Conservation (phyloP, 2,797 vertebrate species). For the Argyrosomus regius region DNA sequence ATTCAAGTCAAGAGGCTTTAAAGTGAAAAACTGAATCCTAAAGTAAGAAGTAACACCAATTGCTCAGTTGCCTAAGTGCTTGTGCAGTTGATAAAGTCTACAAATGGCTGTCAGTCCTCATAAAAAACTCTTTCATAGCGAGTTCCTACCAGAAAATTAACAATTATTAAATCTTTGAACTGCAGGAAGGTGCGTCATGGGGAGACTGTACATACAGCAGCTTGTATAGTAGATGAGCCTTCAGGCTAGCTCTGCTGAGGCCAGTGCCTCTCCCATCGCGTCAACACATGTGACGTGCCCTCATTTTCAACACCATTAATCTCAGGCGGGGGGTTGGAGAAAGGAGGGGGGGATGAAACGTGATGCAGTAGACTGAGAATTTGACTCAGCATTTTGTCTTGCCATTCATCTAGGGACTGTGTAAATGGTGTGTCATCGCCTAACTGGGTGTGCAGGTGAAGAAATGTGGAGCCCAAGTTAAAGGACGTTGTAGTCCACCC, state of each 20-base stretch:
- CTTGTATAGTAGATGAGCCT: conserved; percentile 44
- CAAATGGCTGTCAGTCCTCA: conserved; percentile 11
- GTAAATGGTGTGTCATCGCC: conserved; percentile 34
- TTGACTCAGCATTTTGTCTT: conserved; percentile 73
- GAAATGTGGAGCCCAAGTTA: conserved; percentile 14
- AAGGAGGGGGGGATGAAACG: conserved; percentile 26
- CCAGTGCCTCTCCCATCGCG: conserved; percentile 58
- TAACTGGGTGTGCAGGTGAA: conserved; percentile 36
- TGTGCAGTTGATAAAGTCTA: conserved; percentile 2
- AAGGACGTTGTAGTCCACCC: background rate
- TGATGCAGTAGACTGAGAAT: conserved; percentile 54
- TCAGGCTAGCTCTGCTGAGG: conserved; percentile 45
- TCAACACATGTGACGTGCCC: conserved; percentile 72
- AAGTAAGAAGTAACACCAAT: background rate
- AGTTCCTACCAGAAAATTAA: conserved; percentile 11
- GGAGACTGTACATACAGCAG: conserved; percentile 39
- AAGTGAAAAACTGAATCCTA: background rate
- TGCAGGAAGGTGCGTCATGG: conserved; percentile 31
- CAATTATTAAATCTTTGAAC: conserved; percentile 32
- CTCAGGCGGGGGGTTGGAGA: conserved; percentile 18
- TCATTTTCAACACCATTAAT: conserved; percentile 78
- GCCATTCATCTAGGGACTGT: conserved; percentile 49
- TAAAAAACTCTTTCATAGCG: conserved; percentile 9
- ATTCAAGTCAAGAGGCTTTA: background rate
- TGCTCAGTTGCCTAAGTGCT: background rate